These are phyloP conservation scores for Campoletis sonorensis DNA, from an alignment of 1,140 invertebrate genomes.

Conservation along the genomic window DNA sequence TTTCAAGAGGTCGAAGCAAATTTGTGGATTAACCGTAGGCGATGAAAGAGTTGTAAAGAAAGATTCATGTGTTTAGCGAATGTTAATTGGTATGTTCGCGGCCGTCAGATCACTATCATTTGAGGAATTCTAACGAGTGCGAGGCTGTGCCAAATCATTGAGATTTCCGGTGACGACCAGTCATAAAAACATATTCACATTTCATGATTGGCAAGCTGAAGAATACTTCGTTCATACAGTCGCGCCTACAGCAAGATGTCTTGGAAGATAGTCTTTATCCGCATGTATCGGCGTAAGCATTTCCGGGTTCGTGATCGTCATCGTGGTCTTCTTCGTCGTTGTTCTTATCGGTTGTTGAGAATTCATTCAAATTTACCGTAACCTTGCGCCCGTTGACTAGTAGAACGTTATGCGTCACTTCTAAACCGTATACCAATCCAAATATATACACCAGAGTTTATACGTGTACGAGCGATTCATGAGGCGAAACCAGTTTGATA, in stretches of 20 bases:
- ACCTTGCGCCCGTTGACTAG: conserved; percentile 20
- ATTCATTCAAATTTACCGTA: conserved; percentile 46
- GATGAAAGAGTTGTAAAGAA: neutral
- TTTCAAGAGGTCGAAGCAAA: neutral
- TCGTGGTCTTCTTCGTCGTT: conserved; percentile 22
- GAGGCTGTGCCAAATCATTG: neutral
- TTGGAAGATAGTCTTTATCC: conserved; percentile 33
- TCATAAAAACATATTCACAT: neutral
- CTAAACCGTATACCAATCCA: neutral
- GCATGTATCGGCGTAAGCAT: conserved; percentile 16
- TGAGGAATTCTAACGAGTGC: neutral
- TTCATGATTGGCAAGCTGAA: neutral
- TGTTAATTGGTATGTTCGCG: conserved; percentile 14
- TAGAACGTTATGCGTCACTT: conserved; percentile 23
- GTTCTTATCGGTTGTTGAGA: conserved; percentile 13
- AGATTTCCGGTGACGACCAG: neutral
- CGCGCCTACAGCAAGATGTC: neutral
- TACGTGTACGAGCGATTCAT: neutral
- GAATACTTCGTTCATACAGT: neutral
- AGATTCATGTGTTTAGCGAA: neutral
- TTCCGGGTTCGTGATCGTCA: conserved; percentile 35
- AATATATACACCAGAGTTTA: neutral
- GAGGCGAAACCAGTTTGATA: conserved; percentile 35
- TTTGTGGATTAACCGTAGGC: too few relatives aligned
- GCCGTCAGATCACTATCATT: neutral